phyloP scores from a whole-genome alignment of 2,888 invertebrate species.

The Morpho deidamia region DNA sequence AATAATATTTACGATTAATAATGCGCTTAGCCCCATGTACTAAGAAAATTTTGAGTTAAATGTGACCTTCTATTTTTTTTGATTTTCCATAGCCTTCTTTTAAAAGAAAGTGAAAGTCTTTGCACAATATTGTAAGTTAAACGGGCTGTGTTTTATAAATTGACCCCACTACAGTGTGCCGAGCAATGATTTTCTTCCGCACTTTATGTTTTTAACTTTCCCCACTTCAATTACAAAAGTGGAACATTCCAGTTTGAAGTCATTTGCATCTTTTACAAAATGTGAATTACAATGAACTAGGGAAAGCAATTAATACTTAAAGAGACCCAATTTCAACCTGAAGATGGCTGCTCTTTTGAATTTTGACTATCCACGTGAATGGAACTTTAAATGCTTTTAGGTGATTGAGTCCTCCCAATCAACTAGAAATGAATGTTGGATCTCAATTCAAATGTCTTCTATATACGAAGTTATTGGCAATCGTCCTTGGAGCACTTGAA shows the following conservation, averaged over 20 bases:
- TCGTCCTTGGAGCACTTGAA: slow-evolving; percentile 3
- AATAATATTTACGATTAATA: too few relatives aligned
- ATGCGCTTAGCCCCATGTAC: too few relatives aligned
- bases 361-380: slow-evolving; percentile 48
- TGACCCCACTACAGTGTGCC: too few relatives aligned
- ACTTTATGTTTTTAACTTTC: slow-evolving; percentile 58
- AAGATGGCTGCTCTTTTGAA: slow-evolving; percentile 73
- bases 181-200: too few relatives aligned
- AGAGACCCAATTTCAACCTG: slow-evolving; percentile 68
- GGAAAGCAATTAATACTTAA: slow-evolving; percentile 76
- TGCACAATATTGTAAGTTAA: neutral
- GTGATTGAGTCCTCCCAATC: slow-evolving; percentile 14
- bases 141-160: neutral
- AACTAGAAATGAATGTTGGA: slow-evolving; percentile 5
- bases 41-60: too few relatives aligned
- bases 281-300: slow-evolving; percentile 74
- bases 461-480: slow-evolving; percentile 2
- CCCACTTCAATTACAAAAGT: slow-evolving; percentile 70
- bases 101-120: too few relatives aligned
- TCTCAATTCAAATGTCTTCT: slow-evolving; percentile 7
- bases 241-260: slow-evolving; percentile 65
- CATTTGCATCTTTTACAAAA: slow-evolving; percentile 71
- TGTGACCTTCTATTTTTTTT: too few relatives aligned
- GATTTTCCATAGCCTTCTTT: too few relatives aligned
- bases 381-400: slow-evolving; percentile 21